Percentiles rank a stretch among this genome's conserved stretches.
phyloP scores from a whole-genome alignment of 2,888 invertebrate genomes.

The Aradus depressus region DNA sequence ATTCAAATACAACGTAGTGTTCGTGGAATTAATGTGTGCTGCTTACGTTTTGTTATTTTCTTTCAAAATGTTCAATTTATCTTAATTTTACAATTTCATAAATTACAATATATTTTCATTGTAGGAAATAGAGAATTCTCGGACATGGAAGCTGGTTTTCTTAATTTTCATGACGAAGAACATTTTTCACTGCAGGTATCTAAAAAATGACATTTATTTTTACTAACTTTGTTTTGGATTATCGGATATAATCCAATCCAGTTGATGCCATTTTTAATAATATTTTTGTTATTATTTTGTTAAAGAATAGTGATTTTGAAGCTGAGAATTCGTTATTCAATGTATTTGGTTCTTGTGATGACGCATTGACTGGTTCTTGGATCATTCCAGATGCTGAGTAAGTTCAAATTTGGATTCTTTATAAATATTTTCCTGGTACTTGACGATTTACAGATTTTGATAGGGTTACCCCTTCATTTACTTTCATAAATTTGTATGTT shows the following conservation, averaged over 20 bases:
- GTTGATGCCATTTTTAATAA: background rate
- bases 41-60: background rate
- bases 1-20: no score
- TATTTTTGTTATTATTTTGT: slow-evolving; percentile 7
- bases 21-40: slow-evolving; percentile 1
- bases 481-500: no score
- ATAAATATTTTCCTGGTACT: no score
- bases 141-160: slow-evolving; percentile 42
- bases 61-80: background rate
- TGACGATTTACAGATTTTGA: no score
- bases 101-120: background rate
- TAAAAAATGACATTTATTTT: no score
- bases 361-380: slow-evolving; percentile 28
- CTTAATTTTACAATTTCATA: no score
- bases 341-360: slow-evolving; percentile 32
- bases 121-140: background rate
- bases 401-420: no score
- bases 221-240: no score
- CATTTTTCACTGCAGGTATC: slow-evolving; percentile 38
- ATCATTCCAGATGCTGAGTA: slow-evolving; percentile 10
- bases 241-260: slow-evolving; percentile 9
- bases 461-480: no score
- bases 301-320: slow-evolving; percentile 26
- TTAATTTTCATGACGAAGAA: slow-evolving; percentile 42
- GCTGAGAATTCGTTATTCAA: slow-evolving; percentile 31